phyloP scores from a whole-genome alignment of 2,888 invertebrate species.

The Hylaea fasciaria region DNA sequence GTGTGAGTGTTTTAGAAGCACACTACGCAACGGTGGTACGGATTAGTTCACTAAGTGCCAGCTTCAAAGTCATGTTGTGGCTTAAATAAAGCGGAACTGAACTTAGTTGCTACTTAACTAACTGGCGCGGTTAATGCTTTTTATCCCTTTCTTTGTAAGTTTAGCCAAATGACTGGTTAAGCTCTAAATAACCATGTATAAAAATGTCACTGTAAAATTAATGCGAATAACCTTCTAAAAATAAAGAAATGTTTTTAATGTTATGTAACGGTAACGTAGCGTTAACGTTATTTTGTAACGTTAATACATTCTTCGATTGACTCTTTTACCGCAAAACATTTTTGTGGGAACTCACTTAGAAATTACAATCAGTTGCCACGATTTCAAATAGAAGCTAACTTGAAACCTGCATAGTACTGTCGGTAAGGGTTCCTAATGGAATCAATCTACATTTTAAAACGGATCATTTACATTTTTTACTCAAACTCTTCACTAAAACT shows the following conservation, averaged over 20 bases:
- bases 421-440: conserved; percentile 29
- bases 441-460: conserved; percentile 36
- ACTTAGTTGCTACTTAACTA: not conserved
- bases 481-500: conserved; percentile 6
- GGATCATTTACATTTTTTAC: conserved; percentile 29
- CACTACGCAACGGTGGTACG: conserved; percentile 40
- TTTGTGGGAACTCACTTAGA: not conserved
- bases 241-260: no score
- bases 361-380: conserved; percentile 1
- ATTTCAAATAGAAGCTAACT: conserved; percentile 18
- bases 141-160: no score
- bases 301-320: no score
- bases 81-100: not conserved
- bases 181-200: no score
- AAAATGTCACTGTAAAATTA: no score
- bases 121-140: no score
- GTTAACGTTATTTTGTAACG: no score
- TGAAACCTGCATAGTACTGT: conserved; percentile 19
- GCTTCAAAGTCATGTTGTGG: not conserved
- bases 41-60: not conserved
- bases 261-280: no score
- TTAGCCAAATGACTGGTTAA: no score
- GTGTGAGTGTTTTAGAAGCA: conserved; percentile 48
- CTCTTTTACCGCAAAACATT: not conserved
- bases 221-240: no score